These are phyloP conservation scores for Sesamia inferens DNA, from an alignment of 2,888 invertebrate species.

Conservation along the genomic window DNA sequence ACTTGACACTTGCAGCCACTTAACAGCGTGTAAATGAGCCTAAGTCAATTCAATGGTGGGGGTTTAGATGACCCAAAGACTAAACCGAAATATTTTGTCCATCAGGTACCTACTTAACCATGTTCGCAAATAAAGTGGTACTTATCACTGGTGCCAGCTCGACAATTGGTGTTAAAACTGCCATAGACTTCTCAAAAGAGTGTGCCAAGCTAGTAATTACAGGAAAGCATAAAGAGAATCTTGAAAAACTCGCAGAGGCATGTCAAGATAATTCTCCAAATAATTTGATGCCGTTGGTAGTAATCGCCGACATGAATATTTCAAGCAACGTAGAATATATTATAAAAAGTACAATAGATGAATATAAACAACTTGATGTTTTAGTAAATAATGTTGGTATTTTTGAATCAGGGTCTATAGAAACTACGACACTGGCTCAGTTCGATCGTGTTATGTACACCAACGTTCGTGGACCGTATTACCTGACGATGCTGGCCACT, in stretches of 20 bases:
- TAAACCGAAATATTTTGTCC: constrained; percentile 57
- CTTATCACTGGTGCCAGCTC: constrained; percentile 93
- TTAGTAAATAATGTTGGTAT: constrained; percentile 97
- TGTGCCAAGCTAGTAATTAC: constrained; percentile 91
- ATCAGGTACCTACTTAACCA: constrained; percentile 67
- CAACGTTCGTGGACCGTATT: constrained; percentile 94
- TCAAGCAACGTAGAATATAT: constrained; percentile 92
- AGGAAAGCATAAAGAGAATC: constrained; percentile 92
- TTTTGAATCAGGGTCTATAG: constrained; percentile 94
- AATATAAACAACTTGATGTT: constrained; percentile 93
- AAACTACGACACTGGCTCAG: constrained; percentile 94
- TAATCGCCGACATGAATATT: constrained; percentile 92
- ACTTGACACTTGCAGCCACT: no score
- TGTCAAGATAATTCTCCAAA: constrained; percentile 85
- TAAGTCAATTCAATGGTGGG: neutral
- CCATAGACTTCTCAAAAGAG: constrained; percentile 91
- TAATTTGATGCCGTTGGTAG: constrained; percentile 85
- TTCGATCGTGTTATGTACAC: constrained; percentile 96
- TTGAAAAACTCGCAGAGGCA: constrained; percentile 90
- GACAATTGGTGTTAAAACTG: constrained; percentile 93
- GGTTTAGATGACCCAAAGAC: constrained; percentile 1
- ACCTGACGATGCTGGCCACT: constrained; percentile 95
- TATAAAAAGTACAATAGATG: constrained; percentile 91
- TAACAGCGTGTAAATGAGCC: no score
- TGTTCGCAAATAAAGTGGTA: constrained; percentile 90